phyloP scores from a whole-genome alignment of 2,113 vertebrate genomes.

The Lampris megalopsis region DNA sequence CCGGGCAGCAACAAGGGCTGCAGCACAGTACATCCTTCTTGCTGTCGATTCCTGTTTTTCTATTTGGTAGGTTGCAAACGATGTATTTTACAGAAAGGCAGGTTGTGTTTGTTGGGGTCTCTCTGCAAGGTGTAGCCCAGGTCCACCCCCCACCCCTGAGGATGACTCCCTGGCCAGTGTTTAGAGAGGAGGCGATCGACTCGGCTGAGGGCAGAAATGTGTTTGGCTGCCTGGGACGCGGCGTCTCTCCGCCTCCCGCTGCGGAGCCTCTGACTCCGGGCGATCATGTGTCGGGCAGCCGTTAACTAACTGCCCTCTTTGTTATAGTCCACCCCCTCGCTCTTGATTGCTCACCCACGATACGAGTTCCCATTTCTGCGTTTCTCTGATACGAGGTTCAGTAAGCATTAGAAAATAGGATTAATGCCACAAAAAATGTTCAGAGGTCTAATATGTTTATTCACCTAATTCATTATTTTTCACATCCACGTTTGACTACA shows the following conservation, averaged over 20 bases:
- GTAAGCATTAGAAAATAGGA: background rate
- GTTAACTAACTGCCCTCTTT: slow-evolving; percentile 62
- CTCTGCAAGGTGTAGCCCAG: background rate
- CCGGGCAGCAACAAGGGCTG: background rate
- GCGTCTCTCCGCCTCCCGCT: slow-evolving; percentile 40
- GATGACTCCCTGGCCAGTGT: slow-evolving; percentile 25
- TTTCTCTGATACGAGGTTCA: slow-evolving; percentile 1
- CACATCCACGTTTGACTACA: background rate
- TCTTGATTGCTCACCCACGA: slow-evolving; percentile 41
- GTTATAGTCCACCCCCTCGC: slow-evolving; percentile 43
- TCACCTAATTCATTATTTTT: slow-evolving; percentile 3
- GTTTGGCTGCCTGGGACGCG: slow-evolving; percentile 46
- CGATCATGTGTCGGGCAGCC: slow-evolving; percentile 55
- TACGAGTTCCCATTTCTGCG: slow-evolving; percentile 8
- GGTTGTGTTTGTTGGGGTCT: slow-evolving; percentile 15
- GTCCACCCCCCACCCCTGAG: background rate
- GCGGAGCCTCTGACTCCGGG: slow-evolving; percentile 70
- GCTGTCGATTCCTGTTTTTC: background rate
- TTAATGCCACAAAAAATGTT: slow-evolving; percentile 7
- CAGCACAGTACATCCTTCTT: background rate
- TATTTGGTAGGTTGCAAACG: background rate
- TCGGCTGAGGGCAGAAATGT: slow-evolving; percentile 43
- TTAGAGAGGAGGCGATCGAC: slow-evolving; percentile 17
- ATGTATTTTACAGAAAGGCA: background rate
- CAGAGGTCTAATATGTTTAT: slow-evolving; percentile 6